A percentile compares a stretch with the other conserved stretches of the same genome.
phyloP scores from a whole-genome alignment of 1,140 invertebrate species.

The Copidosoma floridanum region DNA sequence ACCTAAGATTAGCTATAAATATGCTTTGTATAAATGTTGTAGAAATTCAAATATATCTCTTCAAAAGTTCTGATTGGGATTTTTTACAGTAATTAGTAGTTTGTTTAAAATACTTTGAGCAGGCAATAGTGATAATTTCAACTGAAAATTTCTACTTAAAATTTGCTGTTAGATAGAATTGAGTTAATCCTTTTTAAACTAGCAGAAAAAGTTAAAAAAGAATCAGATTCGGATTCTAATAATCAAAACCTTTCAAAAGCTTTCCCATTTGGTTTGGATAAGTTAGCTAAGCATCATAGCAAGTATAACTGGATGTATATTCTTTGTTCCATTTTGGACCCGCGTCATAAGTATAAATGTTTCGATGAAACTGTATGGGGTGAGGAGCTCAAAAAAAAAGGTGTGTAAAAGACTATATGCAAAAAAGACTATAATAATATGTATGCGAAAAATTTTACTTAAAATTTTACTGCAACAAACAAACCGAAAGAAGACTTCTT shows the following conservation, averaged over 20 bases:
- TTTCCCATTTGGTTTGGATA: no score
- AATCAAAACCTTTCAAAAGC: no score
- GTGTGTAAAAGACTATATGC: background rate
- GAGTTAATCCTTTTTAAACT: background rate
- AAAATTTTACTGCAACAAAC: background rate
- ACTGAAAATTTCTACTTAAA: background rate
- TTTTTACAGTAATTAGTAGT: background rate
- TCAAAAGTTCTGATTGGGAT: background rate
- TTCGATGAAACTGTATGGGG: background rate
- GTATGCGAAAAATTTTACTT: background rate
- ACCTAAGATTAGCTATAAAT: background rate
- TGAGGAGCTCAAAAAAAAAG: background rate
- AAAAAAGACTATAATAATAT: background rate
- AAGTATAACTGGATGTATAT: conserved; percentile 27
- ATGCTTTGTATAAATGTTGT: background rate
- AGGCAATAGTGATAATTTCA: background rate
- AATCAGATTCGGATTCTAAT: no score
- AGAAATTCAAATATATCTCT: background rate
- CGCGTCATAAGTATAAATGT: background rate
- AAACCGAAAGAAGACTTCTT: background rate
- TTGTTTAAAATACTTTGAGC: background rate
- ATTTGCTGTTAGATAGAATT: conserved; percentile 1
- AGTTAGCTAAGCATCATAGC: conserved; percentile 19
- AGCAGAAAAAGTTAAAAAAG: no score
- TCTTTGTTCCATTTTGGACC: background rate